phyloP scores from a whole-genome alignment of 2,888 invertebrate species.

The Himalopsyche japonica region DNA sequence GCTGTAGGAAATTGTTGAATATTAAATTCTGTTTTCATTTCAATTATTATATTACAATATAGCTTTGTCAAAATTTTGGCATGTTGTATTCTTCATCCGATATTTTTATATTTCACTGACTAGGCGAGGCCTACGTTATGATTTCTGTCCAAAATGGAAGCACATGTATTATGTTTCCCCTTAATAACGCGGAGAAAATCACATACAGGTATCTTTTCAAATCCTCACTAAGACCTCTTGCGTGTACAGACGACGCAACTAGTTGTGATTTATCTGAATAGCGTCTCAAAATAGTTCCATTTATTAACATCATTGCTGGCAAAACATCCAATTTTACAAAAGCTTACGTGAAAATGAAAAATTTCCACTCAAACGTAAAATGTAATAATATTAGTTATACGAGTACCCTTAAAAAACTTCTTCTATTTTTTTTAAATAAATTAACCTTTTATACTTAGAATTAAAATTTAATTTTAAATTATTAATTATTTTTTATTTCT shows the following conservation, averaged over 20 bases:
- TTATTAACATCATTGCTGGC: too few species aligned
- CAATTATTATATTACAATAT: background rate
- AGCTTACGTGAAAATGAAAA: rapidly evolving
- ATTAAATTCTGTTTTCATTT: background rate
- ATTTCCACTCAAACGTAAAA: too few species aligned
- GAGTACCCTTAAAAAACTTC: too few species aligned
- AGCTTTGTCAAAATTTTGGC: background rate
- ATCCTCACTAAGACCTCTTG: background rate
- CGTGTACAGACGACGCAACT: background rate
- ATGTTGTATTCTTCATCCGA: background rate
- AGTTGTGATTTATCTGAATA: background rate
- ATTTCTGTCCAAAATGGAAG: background rate
- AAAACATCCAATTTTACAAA: too few species aligned
- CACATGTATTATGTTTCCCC: background rate
- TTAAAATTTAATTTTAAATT: too few species aligned
- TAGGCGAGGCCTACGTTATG: background rate
- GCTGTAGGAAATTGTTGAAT: background rate
- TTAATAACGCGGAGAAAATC: background rate
- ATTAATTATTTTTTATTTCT: too few species aligned
- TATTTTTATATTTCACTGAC: background rate
- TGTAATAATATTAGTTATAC: too few species aligned
- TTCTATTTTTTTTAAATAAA: too few species aligned
- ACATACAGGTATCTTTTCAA: background rate
- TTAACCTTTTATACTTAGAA: too few species aligned
- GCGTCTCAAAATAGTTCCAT: too few species aligned